These are phyloP conservation scores for Narcine bancroftii DNA, from an alignment of 2,113 vertebrate genomes.

Conservation along the genomic window DNA sequence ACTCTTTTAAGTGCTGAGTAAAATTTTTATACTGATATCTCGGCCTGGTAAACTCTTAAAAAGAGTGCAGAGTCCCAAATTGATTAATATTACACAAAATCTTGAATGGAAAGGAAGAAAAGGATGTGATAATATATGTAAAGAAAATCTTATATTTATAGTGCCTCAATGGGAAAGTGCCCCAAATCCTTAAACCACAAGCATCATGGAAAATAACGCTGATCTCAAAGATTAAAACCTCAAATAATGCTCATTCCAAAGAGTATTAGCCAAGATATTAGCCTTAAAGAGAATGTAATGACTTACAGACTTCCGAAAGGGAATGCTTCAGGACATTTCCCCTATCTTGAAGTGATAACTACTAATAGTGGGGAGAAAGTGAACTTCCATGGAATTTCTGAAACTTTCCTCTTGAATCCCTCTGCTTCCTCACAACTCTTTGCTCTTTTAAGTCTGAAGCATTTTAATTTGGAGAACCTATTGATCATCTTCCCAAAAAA, in stretches of 20 bases:
- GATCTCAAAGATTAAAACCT: neutral
- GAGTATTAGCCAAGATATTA: neutral
- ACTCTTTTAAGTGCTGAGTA: neutral
- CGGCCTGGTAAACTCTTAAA: neutral
- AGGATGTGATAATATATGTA: too few relatives aligned
- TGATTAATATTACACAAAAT: neutral
- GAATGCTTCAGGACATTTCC: too few relatives aligned
- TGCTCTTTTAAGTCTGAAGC: too few relatives aligned
- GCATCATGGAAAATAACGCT: neutral
- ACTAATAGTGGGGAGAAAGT: neutral
- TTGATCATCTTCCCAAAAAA: too few relatives aligned
- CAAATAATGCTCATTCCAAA: neutral
- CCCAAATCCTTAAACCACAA: neutral
- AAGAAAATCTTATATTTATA: neutral
- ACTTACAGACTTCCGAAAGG: neutral
- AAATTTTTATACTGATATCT: neutral
- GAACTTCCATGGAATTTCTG: neutral
- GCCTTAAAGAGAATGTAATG: neutral
- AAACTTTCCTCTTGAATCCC: too few relatives aligned
- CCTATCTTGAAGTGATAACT: neutral
- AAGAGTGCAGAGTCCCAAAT: neutral
- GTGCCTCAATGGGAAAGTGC: neutral
- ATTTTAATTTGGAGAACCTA: too few relatives aligned
- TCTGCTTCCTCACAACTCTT: too few relatives aligned
- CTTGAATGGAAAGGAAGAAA: neutral